Base-by-base conservation (phyloP, 1,140 invertebrate species). In the Diabrotica undecimpunctata region DNA sequence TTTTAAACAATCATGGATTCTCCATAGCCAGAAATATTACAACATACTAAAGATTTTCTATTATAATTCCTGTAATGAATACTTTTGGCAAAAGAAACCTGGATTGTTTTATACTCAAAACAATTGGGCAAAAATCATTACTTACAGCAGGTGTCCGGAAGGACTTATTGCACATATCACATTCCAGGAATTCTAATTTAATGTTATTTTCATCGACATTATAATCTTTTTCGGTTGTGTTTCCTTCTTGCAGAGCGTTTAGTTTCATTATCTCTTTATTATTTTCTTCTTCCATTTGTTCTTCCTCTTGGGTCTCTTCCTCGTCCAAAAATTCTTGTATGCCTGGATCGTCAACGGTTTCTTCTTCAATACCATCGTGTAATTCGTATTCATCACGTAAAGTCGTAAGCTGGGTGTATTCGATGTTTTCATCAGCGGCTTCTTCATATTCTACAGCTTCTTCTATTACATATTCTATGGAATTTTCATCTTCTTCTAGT, bases 91-190 rank as follows among this genome's bases (percentile, higher is more conserved):
- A n/a, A n/a, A n/a, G n/a, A n/a, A n/a, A n/a, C n/a, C n/a, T n/a
- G n/a, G n/a, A n/a, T n/a, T n/a, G n/a, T n/a, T n/a, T n/a, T n/a
- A n/a, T n/a, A n/a, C n/a, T n/a, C n/a, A n/a, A n/a, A n/a, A n/a
- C n/a, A n/a, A n/a, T n/a, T n/a, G 11, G 25, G 6, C 41, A 60
- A 13, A 46, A 36, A 53, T 13, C 54, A 69, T 25, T 25, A 72
- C 72, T 71, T 69, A 77, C 77, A 50, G 75, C 67, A 13, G 73
- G 25, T 59, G 74, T 76, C 67, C 72, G 77, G 65, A 76, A 78
- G 39, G 38, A 62, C 54, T 74, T 67, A 6, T 70, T 46, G 69
- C 75, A 78, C 61, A 76, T 69, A 58, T 72, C 67, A 62, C 77
- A 78, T 14, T 69, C 63, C 63, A 61, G 14, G 11, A 13, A 56